phyloP scores from a whole-genome alignment of 53 echinoderm and acorn worm species.

The Stichopus horrens region DNA sequence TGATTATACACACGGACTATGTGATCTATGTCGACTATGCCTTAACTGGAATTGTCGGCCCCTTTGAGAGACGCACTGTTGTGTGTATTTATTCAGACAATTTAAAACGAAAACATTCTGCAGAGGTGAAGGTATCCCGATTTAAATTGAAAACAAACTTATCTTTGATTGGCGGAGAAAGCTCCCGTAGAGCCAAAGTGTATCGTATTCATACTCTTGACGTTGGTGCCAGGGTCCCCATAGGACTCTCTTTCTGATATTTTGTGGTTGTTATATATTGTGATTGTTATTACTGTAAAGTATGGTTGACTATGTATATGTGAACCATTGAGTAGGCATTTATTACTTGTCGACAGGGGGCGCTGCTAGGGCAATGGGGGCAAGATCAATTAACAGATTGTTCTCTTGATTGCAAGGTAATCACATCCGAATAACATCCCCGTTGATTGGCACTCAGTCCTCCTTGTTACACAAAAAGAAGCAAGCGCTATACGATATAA shows the following conservation, averaged over 20 bases:
- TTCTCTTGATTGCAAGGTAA: not conserved
- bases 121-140: slow-evolving; percentile 34
- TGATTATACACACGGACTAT: slow-evolving; percentile 27
- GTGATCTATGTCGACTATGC: slow-evolving; percentile 37
- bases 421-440: too few species aligned
- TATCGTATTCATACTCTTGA: slow-evolving; percentile 35
- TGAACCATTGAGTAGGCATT: not conserved
- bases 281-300: not conserved
- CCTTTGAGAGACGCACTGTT: slow-evolving; percentile 34
- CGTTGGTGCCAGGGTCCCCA: slow-evolving; percentile 14
- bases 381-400: not conserved
- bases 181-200: slow-evolving; percentile 29
- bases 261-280: not conserved
- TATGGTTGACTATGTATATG: too few species aligned
- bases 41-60: slow-evolving; percentile 29
- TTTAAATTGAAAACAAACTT: slow-evolving; percentile 49
- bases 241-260: not conserved
- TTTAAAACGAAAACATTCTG: slow-evolving; percentile 48
- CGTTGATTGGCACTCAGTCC: too few species aligned
- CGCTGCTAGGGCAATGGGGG: not conserved
- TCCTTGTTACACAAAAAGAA: too few species aligned
- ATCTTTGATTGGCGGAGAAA: slow-evolving; percentile 37
- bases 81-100: slow-evolving; percentile 52
- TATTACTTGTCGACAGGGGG: not conserved
- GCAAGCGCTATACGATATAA: too few species aligned